phyloP scores from a whole-genome alignment of 2,888 invertebrate species.

The Drosophila formosana region DNA sequence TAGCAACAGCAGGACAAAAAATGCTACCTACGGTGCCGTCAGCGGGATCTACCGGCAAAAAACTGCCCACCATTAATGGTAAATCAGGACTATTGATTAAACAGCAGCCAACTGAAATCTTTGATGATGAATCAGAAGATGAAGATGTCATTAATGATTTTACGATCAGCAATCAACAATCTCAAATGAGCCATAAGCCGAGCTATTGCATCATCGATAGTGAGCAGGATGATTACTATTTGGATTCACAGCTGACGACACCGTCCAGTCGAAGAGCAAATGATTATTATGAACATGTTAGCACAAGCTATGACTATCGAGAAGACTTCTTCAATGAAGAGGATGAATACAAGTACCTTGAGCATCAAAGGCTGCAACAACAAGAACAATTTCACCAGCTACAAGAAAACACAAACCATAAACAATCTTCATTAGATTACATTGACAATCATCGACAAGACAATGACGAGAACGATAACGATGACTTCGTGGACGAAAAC shows the following conservation, averaged over 20 bases:
- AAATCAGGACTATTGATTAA: slow-evolving; percentile 81
- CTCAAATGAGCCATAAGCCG: slow-evolving; percentile 52
- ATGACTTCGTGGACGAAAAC: slow-evolving; percentile 80
- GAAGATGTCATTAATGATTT: slow-evolving; percentile 57
- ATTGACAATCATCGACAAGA: slow-evolving; percentile 61
- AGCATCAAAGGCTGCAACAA: slow-evolving; percentile 80
- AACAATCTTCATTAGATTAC: slow-evolving; percentile 73
- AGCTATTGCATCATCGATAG: slow-evolving; percentile 82
- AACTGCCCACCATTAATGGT: slow-evolving; percentile 83
- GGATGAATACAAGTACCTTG: slow-evolving; percentile 84
- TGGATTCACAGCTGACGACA: slow-evolving; percentile 71
- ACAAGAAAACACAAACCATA: slow-evolving; percentile 36
- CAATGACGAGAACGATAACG: slow-evolving; percentile 71
- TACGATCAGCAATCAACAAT: slow-evolving; percentile 24
- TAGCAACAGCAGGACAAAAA: slow-evolving; percentile 40
- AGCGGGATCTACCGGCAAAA: slow-evolving; percentile 82
- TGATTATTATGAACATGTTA: slow-evolving; percentile 81
- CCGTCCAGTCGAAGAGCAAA: slow-evolving; percentile 64
- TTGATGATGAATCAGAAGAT: slow-evolving; percentile 75
- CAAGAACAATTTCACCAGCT: slow-evolving; percentile 40
- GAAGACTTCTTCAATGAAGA: slow-evolving; percentile 85
- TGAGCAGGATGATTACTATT: slow-evolving; percentile 83
- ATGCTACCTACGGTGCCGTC: slow-evolving; percentile 80
- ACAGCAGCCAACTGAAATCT: slow-evolving; percentile 84
- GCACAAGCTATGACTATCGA: slow-evolving; percentile 83